Conservation (phyloP, 1,140 invertebrate genomes). For the Drosophila repleta region DNA sequence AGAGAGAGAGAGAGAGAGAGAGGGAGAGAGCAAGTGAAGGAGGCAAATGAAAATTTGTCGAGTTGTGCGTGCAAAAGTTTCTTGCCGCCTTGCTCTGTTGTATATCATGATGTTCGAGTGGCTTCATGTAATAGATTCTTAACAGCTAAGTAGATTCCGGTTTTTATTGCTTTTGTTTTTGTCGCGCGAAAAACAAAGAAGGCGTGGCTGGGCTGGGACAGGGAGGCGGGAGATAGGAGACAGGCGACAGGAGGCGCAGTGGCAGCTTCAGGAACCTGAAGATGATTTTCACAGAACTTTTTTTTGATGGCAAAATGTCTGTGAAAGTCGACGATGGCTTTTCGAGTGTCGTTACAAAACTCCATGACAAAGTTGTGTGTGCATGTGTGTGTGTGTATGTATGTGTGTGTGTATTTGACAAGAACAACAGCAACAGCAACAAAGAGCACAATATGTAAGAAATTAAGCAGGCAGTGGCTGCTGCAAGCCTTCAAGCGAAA, state of each 20-base stretch:
- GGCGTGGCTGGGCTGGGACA: constrained; percentile 2
- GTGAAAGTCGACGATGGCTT: constrained; percentile 36
- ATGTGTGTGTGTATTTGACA: constrained; percentile 7
- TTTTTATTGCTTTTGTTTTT: constrained; percentile 48
- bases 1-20: constrained; percentile 4
- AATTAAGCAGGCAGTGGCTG: constrained; percentile 38
- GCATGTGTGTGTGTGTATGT: constrained; percentile 12
- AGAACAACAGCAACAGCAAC: constrained; percentile 4
- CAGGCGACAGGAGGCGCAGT: neutral
- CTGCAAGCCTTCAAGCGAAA: constrained; percentile 39
- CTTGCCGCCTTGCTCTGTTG: neutral
- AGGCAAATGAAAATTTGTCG: constrained; percentile 31
- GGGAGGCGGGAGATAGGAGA: too few relatives aligned
- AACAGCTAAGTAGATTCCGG: constrained; percentile 52
- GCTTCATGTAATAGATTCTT: constrained; percentile 50
- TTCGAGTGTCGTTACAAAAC: constrained; percentile 42
- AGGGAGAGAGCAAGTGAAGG: neutral
- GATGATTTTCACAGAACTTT: constrained; percentile 30
- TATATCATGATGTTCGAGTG: constrained; percentile 30
- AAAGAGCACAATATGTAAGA: constrained; percentile 40
- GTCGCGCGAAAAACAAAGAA: constrained; percentile 37
- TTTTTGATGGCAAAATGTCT: constrained; percentile 40
- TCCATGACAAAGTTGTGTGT: constrained; percentile 35
- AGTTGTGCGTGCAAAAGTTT: constrained; percentile 15
- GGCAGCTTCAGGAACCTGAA: constrained; percentile 1